Base-by-base conservation (phyloP, 2,888 invertebrate genomes). In the Microplitis deprimator region DNA sequence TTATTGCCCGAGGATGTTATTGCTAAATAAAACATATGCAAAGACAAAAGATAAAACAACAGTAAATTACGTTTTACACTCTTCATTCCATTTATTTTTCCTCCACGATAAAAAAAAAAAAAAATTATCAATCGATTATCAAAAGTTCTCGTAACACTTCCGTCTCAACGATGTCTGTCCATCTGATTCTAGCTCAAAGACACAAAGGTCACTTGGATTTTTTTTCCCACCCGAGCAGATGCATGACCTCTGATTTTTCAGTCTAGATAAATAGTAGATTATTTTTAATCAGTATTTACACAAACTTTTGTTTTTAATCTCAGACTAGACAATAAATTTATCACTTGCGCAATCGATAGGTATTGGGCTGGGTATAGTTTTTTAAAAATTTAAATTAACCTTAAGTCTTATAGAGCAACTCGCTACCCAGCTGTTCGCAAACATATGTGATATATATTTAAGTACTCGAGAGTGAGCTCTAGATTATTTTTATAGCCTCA, bases 221-320 rank as follows among this genome's bases (percentile, higher is more conserved):
- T 13, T 50, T 50, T 50, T 50, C 20, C 20, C 20, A 13, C 13
- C 5, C 50, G 50, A 50, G 50, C 50, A 81, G 78, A 78, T 20
- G 17, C 4, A 20, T 70, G 67, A 62, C 70, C 38, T 39, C 73
- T 40, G 61, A 79, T 71, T 60, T 72, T 72, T 38, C 40, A 67
- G 50, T 41, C 41, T 69, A 40, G 40, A 69, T 69, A 50, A 50
- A 50, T 50, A 13, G 8, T 13, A 8, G 50, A 50, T 50, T 13
- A 50, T 29, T 29, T 29, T 29, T 29, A 29, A 29, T 29, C 29
- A 29, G 29, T 29, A 29, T 29, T 4, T 29, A 4, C 4, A 29
- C 29, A 29, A 4, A 29, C 4, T 29, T 29, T 29, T 29, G 29
- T 29, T 29, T 29, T 29, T 29, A 29, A 29, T 29, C 3, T 4